These are phyloP conservation scores for Nemapogon koenigi DNA, from an alignment of 2,888 invertebrate genomes.

Conservation along the genomic window DNA sequence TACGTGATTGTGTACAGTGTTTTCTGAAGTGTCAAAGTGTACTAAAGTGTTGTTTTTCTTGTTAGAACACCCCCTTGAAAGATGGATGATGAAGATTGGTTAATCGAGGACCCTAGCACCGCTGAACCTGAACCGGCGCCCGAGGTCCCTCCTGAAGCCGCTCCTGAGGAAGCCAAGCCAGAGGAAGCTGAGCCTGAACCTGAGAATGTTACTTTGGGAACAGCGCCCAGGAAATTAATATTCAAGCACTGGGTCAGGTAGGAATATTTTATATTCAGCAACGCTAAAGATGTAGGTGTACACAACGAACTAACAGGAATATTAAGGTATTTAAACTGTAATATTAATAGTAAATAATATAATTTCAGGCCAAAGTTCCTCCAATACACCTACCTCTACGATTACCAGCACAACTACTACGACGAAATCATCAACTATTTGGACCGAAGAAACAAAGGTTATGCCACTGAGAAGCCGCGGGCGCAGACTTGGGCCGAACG, in stretches of 20 bases:
- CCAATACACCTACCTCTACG: slow-evolving; percentile 82
- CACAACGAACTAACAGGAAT: not conserved
- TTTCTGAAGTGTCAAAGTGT: slow-evolving; percentile 17
- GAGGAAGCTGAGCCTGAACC: slow-evolving; percentile 52
- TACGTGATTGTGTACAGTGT: slow-evolving; percentile 17
- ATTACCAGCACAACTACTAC: slow-evolving; percentile 87
- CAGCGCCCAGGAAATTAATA: slow-evolving; percentile 71
- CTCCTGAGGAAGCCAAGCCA: slow-evolving; percentile 35
- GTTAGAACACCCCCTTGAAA: slow-evolving; percentile 41
- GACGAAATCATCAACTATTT: slow-evolving; percentile 85
- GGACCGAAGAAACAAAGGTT: slow-evolving; percentile 76
- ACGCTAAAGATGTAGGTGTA: not conserved
- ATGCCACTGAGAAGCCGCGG: slow-evolving; percentile 72
- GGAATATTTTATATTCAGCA: slow-evolving; percentile 15
- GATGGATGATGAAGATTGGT: slow-evolving; percentile 65
- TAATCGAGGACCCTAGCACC: slow-evolving; percentile 45
- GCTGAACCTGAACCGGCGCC: slow-evolving; percentile 25
- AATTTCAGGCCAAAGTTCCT: slow-evolving; percentile 75
- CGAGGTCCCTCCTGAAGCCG: slow-evolving; percentile 29
- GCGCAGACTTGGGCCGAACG: slow-evolving; percentile 89
- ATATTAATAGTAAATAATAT: not conserved
- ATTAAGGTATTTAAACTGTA: no score
- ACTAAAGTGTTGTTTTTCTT: slow-evolving; percentile 27
- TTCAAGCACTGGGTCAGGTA: slow-evolving; percentile 86
- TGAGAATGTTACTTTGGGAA: slow-evolving; percentile 44